Conservation (phyloP, 2,797 vertebrate genomes). For the Melanotaenia pygmaea region DNA sequence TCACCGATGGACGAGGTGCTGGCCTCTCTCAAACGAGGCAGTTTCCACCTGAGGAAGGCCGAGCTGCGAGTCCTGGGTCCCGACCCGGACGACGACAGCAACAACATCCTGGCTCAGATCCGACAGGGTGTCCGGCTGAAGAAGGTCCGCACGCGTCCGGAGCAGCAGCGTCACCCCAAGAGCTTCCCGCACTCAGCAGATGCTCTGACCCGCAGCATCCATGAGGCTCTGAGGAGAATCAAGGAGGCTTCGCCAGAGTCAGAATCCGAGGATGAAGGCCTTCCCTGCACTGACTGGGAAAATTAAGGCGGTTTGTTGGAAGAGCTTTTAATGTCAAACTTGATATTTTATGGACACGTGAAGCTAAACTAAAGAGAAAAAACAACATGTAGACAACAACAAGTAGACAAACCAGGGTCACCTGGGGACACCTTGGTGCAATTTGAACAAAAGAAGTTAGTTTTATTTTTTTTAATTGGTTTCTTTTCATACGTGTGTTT, state of each 20-base stretch:
- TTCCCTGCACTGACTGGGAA: constrained; percentile 95
- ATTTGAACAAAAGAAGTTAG: constrained; percentile 48
- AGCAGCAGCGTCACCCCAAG: constrained; percentile 84
- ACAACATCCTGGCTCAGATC: constrained; percentile 99
- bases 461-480: constrained; percentile 12
- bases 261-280: constrained; percentile 94
- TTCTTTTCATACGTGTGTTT: constrained; percentile 45
- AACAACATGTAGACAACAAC: background rate
- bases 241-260: constrained; percentile 98
- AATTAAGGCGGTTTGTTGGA: constrained; percentile 75
- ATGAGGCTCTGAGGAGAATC: constrained; percentile 95
- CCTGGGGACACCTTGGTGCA: constrained; percentile 42
- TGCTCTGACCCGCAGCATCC: constrained; percentile 96
- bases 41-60: constrained; percentile 96
- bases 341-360: constrained; percentile 1
- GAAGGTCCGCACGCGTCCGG: constrained; percentile 89
- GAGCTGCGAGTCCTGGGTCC: constrained; percentile 93
- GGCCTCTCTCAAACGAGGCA: constrained; percentile 95
- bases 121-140: constrained; percentile 94
- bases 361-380: constrained; percentile 30
- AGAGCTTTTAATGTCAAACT: background rate
- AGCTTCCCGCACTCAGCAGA: constrained; percentile 88
- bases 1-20: constrained; percentile 99
- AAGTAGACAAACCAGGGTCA: constrained; percentile 30
- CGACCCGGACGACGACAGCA: constrained; percentile 92